Evolutionary conservation across 1,140 invertebrate species (phyloP).

Genomic region (Sycophaga agraensis): DNA sequence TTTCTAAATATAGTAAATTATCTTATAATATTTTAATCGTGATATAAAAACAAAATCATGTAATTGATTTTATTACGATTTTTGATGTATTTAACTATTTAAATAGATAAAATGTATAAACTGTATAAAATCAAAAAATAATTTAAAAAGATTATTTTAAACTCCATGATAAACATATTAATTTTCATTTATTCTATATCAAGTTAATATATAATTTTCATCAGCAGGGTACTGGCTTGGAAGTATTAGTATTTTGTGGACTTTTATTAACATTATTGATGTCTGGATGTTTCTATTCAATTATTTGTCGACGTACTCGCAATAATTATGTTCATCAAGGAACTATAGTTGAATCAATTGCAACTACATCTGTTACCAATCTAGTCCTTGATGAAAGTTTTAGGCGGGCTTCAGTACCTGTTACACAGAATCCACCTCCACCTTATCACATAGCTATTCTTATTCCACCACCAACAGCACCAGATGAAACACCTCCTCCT

Average conservation of each 20-base stretch:
- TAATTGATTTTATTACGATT: too few relatives aligned
- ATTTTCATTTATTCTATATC: not conserved
- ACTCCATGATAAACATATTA: not conserved
- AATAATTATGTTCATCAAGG: slow-evolving; percentile 37
- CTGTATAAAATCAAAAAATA: not conserved
- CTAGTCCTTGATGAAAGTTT: slow-evolving; percentile 35
- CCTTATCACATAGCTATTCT: slow-evolving; percentile 71
- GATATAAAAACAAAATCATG: too few relatives aligned
- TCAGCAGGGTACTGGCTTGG: slow-evolving; percentile 59
- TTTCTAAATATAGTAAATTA: too few relatives aligned
- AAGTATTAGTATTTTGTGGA: slow-evolving; percentile 67
- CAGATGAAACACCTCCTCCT: slow-evolving; percentile 64
- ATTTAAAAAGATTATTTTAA: too few relatives aligned
- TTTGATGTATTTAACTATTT: too few relatives aligned
- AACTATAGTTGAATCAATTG: slow-evolving; percentile 33
- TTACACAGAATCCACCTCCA: slow-evolving; percentile 57
- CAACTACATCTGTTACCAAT: slow-evolving; percentile 33
- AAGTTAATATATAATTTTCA: not conserved
- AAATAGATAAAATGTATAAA: not conserved
- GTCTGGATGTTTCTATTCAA: slow-evolving; percentile 60
- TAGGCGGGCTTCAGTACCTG: slow-evolving; percentile 34
- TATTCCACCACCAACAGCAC: slow-evolving; percentile 57
- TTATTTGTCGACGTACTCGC: slow-evolving; percentile 41
- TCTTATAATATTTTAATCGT: too few relatives aligned
- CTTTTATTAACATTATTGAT: slow-evolving; percentile 65